Evolutionary conservation across 2,797 vertebrate species (phyloP), one percentile per base, ranked within the genome.

Genomic region (Cynodonichthys magdalenae): DNA sequence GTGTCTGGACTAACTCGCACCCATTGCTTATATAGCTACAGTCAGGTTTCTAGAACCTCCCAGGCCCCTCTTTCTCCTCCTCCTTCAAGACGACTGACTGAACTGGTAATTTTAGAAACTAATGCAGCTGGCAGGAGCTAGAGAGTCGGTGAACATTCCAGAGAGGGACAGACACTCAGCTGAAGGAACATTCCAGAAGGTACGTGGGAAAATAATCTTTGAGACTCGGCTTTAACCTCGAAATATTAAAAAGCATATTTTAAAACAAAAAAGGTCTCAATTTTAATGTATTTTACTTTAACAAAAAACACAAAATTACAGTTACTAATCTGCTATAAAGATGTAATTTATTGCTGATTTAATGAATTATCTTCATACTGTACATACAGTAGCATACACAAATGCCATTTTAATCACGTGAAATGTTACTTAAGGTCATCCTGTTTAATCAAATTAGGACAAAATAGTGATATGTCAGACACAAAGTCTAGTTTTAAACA

Each of bases 281-380:
- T 18, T 36, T 60, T 11, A 45, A 59, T 0, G 10, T 5, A 42
- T 15, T 53, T 11, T 65, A 1, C 9, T 14, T 15, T 36, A 20
- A 1, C 6, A 39, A 58, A 19, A 19, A 67, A 74, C 29, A 61
- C 14, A 63, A 24, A 56, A 14, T 48, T 14, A 19, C 42, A 46
- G 34, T 49, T 18, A 15, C 9, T 46, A 57, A 57, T 79, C 53
- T 78, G 54, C 75, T 83, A 80, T 77, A 87, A 83, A 69, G 63
- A 74, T 29, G 81, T 63, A 59, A 66, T 90, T 91, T 91, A 91
- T 92, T 92, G 87, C 89, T 87, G 71, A 85, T 89, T 85, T 72
- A 78, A 81, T 83, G 76, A 72, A 83, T 78, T 77, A 19, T 75
- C 77, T 80, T 87, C 77, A 86, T 82, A 82, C 51, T 77, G 79